Evolutionary conservation across 2,113 vertebrate species (phyloP).

Genomic region (Phrynosoma platyrhinos): DNA sequence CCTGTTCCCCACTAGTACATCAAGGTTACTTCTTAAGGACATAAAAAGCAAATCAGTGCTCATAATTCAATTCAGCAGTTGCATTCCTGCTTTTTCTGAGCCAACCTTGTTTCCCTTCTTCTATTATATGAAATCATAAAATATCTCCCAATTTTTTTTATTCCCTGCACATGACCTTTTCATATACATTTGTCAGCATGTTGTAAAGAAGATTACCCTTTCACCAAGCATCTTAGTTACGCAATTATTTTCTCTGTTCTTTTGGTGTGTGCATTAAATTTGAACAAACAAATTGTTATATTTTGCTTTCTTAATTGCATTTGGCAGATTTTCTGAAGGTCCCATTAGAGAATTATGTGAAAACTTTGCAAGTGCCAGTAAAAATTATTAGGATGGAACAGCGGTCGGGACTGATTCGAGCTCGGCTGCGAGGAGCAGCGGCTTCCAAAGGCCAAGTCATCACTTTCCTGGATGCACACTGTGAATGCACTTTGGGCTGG

Average conservation of each 20-base stretch:
- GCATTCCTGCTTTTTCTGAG: neutral
- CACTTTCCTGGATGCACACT: slow-evolving; percentile 97
- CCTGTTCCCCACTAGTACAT: neutral
- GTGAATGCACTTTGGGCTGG: slow-evolving; percentile 95
- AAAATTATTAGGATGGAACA: slow-evolving; percentile 94
- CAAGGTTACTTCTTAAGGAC: neutral
- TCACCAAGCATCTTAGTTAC: fast-evolving
- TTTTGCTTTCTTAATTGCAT: neutral
- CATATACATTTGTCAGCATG: fast-evolving
- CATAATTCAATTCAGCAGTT: neutral
- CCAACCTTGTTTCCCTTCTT: neutral
- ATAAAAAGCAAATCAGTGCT: neutral
- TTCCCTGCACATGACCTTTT: neutral
- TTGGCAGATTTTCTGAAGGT: slow-evolving; percentile 89
- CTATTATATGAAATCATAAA: neutral
- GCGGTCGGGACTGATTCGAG: slow-evolving; percentile 93
- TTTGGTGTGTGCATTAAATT: neutral
- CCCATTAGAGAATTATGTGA: slow-evolving; percentile 88
- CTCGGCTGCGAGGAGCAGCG: slow-evolving; percentile 91
- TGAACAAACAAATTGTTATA: slow-evolving; percentile 1
- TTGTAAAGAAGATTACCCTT: neutral
- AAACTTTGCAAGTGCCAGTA: slow-evolving; percentile 85
- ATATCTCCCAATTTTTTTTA: neutral
- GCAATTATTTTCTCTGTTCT: neutral
- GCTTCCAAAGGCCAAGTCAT: slow-evolving; percentile 92